Percentiles rank a stretch among this genome's conserved stretches.
These are phyloP conservation scores for Xestia ashworthii DNA, from an alignment of 2,888 invertebrate species.

Conservation along the genomic window DNA sequence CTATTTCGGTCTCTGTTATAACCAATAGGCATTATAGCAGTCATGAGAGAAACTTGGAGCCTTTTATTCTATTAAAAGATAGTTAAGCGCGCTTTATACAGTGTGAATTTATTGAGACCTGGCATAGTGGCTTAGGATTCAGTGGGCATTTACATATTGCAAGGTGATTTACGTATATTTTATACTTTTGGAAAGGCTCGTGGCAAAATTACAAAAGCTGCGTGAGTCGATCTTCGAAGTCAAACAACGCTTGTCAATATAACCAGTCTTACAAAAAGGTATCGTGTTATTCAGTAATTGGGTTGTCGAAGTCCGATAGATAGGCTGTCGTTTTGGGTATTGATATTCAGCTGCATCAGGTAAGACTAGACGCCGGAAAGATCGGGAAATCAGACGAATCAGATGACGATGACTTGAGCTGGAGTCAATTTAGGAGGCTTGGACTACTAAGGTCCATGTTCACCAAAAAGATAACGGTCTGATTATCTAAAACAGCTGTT, in stretches of 20 bases:
- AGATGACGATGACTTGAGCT: neutral
- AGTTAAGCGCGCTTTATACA: neutral
- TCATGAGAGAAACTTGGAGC: neutral
- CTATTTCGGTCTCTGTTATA: no score
- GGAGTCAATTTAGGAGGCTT: neutral
- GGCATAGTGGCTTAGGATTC: neutral
- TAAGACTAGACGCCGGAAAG: neutral
- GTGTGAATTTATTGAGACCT: conserved; percentile 26
- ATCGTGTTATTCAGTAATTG: neutral
- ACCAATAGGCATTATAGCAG: neutral
- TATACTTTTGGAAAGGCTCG: neutral
- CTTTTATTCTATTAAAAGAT: neutral
- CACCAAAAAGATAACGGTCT: no score
- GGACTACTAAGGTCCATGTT: neutral
- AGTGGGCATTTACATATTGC: conserved; percentile 25
- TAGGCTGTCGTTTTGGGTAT: neutral
- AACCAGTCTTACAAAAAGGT: neutral
- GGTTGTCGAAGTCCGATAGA: neutral
- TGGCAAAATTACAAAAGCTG: neutral
- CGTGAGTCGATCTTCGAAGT: no score
- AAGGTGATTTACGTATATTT: conserved; percentile 13
- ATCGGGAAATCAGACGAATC: neutral
- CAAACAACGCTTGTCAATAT: neutral
- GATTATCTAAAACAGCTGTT: no score
- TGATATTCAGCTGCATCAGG: neutral